Conservation (phyloP, 1,140 invertebrate genomes). For the Procambarus clarkii region DNA sequence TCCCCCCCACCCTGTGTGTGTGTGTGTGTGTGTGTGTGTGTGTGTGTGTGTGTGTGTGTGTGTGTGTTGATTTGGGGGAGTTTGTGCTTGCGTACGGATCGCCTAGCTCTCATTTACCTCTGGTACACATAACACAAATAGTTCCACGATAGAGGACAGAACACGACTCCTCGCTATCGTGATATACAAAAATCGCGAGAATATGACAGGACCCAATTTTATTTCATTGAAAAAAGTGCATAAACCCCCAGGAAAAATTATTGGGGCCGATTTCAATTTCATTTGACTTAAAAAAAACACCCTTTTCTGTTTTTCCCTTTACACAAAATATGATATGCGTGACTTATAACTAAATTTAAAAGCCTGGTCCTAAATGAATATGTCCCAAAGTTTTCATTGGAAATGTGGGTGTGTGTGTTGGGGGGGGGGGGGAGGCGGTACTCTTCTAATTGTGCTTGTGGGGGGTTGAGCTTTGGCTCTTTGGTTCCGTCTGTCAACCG, state of each 20-base stretch:
- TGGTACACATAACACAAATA: neutral
- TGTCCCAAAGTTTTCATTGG: neutral
- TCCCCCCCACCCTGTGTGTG: no score
- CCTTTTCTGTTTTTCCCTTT: neutral
- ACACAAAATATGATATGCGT: conserved; percentile 14
- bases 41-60: no score
- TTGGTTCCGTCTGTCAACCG: no score
- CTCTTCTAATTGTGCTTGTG: no score
- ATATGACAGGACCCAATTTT: neutral
- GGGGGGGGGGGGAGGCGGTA: neutral
- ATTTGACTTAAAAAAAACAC: conserved; percentile 10
- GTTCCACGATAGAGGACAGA: neutral
- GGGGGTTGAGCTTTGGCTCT: no score
- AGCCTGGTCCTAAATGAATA: neutral
- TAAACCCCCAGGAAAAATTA: conserved; percentile 15
- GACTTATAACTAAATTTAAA: conserved; percentile 6
- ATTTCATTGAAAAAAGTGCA: neutral
- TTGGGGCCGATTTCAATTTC: conserved; percentile 6
- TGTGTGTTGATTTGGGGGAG: no score
- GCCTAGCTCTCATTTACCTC: neutral
- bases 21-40: no score
- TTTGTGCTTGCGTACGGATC: neutral
- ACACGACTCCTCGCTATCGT: neutral
- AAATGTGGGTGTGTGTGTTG: neutral
- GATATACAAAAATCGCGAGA: neutral